These are phyloP conservation scores for Phymastichus coffea DNA, from an alignment of 1,140 invertebrate species.

Conservation along the genomic window DNA sequence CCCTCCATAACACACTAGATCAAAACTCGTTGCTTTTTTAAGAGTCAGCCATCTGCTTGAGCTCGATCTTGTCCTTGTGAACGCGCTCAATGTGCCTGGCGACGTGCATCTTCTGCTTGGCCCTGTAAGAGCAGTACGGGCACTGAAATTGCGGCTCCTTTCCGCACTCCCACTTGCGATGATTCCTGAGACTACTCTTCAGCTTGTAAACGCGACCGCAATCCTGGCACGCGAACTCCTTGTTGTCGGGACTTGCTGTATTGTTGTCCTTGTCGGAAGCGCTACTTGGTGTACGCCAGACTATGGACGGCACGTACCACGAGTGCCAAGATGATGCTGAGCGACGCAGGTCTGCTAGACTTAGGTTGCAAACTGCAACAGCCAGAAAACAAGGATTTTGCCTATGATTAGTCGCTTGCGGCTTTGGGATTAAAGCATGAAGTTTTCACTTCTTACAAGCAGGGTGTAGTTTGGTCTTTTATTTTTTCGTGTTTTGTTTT, in stretches of 20 bases:
- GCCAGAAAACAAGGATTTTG: too few species aligned
- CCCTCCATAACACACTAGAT: too few species aligned
- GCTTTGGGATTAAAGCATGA: too few species aligned
- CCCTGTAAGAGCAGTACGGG: slow-evolving; percentile 19
- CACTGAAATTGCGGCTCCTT: slow-evolving; percentile 26
- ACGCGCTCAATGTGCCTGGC: slow-evolving; percentile 26
- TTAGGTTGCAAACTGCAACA: neutral
- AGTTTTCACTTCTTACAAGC: too few species aligned
- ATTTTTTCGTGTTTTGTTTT: neutral
- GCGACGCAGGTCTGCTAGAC: slow-evolving; percentile 4
- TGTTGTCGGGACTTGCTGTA: neutral
- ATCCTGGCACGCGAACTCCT: slow-evolving; percentile 18
- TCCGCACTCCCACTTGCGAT: slow-evolving; percentile 27
- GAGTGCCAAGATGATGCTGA: slow-evolving; percentile 20
- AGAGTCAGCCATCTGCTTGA: neutral
- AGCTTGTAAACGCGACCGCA: slow-evolving; percentile 21
- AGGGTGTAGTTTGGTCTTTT: neutral
- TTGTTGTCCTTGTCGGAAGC: slow-evolving; percentile 3
- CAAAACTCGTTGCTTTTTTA: too few species aligned
- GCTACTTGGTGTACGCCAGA: slow-evolving; percentile 12
- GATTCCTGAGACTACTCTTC: slow-evolving; percentile 23
- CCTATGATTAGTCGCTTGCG: too few species aligned
- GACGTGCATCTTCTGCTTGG: slow-evolving; percentile 29
- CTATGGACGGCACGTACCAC: slow-evolving; percentile 25
- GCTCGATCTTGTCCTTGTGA: slow-evolving; percentile 19